Percentiles rank a stretch among this genome's conserved stretches.
Conservation (phyloP, 2,113 vertebrate genomes). For the Leptobrachium leishanense region DNA sequence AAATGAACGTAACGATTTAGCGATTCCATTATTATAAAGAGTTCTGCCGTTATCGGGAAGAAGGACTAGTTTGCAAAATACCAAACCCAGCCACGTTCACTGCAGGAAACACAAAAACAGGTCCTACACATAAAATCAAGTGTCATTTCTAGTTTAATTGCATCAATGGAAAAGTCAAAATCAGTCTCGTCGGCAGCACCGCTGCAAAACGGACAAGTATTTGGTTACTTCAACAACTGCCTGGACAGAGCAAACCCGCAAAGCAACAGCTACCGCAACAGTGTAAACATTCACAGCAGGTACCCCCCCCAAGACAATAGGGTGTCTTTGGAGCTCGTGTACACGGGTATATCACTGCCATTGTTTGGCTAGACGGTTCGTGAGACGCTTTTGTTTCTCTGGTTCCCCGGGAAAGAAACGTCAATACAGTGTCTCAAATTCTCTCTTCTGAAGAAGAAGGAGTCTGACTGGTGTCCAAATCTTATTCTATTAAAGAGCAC, state of each 20-base stretch:
- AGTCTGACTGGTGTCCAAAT: too few relatives aligned
- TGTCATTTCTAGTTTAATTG: not conserved
- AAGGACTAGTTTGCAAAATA: too few relatives aligned
- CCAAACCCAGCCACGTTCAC: too few relatives aligned
- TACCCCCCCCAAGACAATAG: slow-evolving; percentile 25
- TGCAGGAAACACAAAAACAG: too few relatives aligned
- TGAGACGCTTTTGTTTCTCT: not conserved
- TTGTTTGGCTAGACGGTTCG: slow-evolving; percentile 5
- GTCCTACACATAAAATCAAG: not conserved
- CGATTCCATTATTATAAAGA: too few relatives aligned
- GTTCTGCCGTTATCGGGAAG: too few relatives aligned
- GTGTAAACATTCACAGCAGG: slow-evolving; percentile 28
- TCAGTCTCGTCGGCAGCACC: slow-evolving; percentile 1
- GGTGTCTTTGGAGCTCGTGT: not conserved
- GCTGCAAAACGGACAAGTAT: not conserved
- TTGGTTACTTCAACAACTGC: slow-evolving; percentile 9
- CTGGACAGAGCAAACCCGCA: not conserved
- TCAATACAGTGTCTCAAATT: not conserved
- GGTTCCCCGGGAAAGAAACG: not conserved
- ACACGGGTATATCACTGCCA: not conserved
- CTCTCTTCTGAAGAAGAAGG: not conserved
- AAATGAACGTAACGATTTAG: too few relatives aligned
- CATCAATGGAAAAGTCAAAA: not conserved
- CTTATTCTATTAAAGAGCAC: too few relatives aligned
- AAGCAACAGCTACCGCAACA: slow-evolving; percentile 14